Evolutionary conservation across 2,888 invertebrate species (phyloP).

Genomic region (Drosophila rellima): DNA sequence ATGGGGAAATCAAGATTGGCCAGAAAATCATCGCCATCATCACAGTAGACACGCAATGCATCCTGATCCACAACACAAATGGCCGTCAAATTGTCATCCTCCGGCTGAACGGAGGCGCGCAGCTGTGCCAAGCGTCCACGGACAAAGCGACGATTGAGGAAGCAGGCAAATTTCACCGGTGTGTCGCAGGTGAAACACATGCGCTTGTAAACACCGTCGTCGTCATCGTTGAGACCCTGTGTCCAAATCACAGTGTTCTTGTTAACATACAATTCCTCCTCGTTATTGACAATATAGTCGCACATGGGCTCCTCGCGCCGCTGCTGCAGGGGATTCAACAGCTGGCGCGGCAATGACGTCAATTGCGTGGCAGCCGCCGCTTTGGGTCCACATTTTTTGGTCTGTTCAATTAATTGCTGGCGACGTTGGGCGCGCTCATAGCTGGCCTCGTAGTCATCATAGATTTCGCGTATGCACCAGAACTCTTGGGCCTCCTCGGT

Average conservation of each 20-base stretch:
- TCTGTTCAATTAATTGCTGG: slow-evolving; percentile 60
- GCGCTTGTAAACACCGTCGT: slow-evolving; percentile 68
- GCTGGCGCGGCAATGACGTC: slow-evolving; percentile 58
- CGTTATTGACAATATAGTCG: slow-evolving; percentile 87
- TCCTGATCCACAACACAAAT: slow-evolving; percentile 88
- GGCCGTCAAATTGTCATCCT: slow-evolving; percentile 68
- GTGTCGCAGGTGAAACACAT: slow-evolving; percentile 92
- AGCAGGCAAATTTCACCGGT: slow-evolving; percentile 93
- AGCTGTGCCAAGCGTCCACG: slow-evolving; percentile 68
- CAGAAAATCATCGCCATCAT: slow-evolving; percentile 93
- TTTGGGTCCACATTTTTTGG: slow-evolving; percentile 64
- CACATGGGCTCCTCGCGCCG: slow-evolving; percentile 78
- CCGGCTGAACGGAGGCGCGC: slow-evolving; percentile 41
- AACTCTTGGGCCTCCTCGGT: slow-evolving; percentile 86
- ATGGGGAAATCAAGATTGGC: slow-evolving; percentile 93
- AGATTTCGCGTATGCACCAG: slow-evolving; percentile 88
- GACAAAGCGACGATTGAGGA: slow-evolving; percentile 88
- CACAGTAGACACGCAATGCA: slow-evolving; percentile 91
- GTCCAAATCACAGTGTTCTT: slow-evolving; percentile 95
- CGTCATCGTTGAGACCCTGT: slow-evolving; percentile 65
- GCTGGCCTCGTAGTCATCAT: slow-evolving; percentile 86
- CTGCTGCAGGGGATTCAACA: slow-evolving; percentile 42
- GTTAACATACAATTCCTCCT: slow-evolving; percentile 95
- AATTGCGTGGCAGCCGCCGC: slow-evolving; percentile 50
- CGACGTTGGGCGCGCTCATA: slow-evolving; percentile 59